Percentiles rank a stretch among this genome's conserved stretches.
These are phyloP conservation scores for Tenthredo livida DNA, from an alignment of 2,888 invertebrate genomes.

Conservation along the genomic window DNA sequence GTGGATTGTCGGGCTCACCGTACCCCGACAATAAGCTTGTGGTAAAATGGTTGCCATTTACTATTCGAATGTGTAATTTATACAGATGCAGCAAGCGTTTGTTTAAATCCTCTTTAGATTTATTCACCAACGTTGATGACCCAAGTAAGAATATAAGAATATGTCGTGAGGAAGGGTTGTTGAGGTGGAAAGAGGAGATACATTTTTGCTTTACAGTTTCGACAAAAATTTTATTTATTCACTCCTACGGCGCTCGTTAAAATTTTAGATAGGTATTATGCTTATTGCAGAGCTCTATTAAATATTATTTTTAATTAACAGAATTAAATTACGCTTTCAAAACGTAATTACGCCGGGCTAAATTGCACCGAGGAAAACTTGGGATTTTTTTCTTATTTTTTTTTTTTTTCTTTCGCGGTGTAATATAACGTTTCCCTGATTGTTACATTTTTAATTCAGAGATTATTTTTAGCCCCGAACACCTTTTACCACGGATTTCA, in stretches of 20 bases:
- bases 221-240: background rate
- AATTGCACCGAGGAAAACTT: background rate
- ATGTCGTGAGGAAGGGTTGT: background rate
- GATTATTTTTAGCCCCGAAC: background rate
- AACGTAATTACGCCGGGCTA: background rate
- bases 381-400: background rate
- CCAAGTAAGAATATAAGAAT: background rate
- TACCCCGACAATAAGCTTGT: background rate
- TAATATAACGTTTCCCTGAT: background rate
- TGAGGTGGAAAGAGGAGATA: background rate
- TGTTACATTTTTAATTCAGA: background rate
- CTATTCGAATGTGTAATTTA: background rate
- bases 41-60: background rate
- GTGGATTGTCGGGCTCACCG: slow-evolving; percentile 13
- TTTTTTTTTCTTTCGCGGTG: background rate
- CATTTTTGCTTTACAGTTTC: background rate
- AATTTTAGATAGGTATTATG: background rate
- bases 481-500: background rate
- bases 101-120: too few relatives aligned
- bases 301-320: background rate
- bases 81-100: background rate
- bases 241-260: background rate
- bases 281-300: background rate
- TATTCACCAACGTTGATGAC: background rate
- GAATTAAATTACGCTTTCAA: background rate